Evolutionary conservation across 2,113 vertebrate genomes (phyloP).

Genomic region (Glaucomys volans): DNA sequence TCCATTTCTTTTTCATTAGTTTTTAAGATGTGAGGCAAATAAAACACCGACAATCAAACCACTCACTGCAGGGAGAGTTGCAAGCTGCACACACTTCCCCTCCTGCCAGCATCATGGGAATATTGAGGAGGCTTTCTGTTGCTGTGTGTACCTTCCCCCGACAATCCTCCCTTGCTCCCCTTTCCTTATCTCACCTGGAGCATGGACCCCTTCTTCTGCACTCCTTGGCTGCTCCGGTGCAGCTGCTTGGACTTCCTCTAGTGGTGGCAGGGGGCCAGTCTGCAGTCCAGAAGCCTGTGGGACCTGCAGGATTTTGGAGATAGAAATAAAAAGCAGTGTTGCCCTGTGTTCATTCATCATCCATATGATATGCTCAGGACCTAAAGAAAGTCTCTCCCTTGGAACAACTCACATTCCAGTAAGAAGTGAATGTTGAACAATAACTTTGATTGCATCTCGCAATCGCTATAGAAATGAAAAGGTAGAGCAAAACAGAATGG

Average conservation of each 20-base stretch:
- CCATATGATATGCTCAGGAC: background rate
- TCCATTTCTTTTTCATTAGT: background rate
- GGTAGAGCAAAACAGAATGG: background rate
- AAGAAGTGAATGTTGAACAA: background rate
- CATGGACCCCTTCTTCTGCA: background rate
- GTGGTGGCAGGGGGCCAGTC: background rate
- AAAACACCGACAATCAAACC: background rate
- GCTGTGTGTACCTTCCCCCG: accelerated
- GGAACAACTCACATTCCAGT: background rate
- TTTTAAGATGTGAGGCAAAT: background rate
- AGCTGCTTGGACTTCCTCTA: background rate
- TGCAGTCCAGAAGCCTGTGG: background rate
- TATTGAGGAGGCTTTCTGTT: background rate
- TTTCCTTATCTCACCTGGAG: background rate
- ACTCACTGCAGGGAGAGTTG: background rate
- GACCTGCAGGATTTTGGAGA: background rate
- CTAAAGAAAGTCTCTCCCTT: background rate
- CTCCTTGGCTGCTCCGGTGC: background rate
- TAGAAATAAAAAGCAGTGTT: background rate
- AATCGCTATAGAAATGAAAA: background rate
- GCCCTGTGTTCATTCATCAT: background rate
- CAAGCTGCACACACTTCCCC: too few relatives aligned
- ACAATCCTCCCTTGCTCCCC: background rate
- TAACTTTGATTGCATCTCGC: background rate
- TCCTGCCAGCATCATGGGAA: background rate